Evolutionary conservation across 2,113 vertebrate genomes (phyloP).

Genomic region (Mohoua ochrocephala): DNA sequence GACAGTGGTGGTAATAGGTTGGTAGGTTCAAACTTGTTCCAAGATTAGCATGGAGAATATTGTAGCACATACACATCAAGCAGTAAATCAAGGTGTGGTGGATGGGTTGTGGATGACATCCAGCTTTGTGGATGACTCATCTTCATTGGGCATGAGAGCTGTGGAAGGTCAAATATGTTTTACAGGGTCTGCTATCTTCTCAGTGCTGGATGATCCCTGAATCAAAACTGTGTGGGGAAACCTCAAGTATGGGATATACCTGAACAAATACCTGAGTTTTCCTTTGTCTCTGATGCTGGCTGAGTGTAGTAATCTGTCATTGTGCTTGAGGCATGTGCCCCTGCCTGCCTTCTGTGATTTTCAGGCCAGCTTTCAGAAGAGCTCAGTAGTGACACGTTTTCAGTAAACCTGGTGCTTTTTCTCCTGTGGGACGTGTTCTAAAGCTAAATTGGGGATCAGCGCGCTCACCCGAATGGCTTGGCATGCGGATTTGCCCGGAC

Average conservation of each 20-base stretch:
- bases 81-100: not conserved
- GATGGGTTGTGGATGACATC: not conserved
- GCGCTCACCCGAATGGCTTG: not conserved
- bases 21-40: not conserved
- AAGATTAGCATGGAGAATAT: not conserved
- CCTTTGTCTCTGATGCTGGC: not conserved
- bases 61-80: not conserved
- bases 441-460: not conserved
- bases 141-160: not conserved
- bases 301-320: not conserved
- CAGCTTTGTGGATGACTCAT: not conserved
- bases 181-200: not conserved
- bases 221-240: not conserved
- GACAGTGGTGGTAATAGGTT: not conserved
- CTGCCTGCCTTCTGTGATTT: not conserved
- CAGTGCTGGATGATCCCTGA: not conserved
- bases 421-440: not conserved
- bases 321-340: not conserved
- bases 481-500: fast-evolving
- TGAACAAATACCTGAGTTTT: not conserved
- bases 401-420: not conserved
- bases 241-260: not conserved
- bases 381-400: not conserved
- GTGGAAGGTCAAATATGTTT: not conserved
- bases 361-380: not conserved